Percentiles rank a stretch among this genome's conserved stretches.
Conservation (phyloP, 64 coral and sea anemone species). For the Pocillopora damicornis region DNA sequence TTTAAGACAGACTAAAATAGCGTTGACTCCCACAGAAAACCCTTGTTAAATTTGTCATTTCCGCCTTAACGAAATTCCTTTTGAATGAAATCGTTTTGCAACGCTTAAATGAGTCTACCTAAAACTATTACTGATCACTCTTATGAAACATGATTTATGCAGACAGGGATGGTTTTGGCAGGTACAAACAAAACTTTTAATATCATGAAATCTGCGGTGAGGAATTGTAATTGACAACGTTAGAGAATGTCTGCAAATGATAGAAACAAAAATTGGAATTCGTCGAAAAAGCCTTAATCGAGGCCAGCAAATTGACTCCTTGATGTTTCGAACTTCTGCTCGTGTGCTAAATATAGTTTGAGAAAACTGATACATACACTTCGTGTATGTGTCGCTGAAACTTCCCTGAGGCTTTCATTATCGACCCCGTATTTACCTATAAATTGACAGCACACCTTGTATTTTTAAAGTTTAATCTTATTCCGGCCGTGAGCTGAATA, state of each 20-base stretch:
- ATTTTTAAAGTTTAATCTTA: constrained; percentile 22
- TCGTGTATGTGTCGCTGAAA: not conserved
- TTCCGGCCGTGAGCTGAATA: not conserved
- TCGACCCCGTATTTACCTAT: not conserved
- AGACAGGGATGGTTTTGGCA: not conserved
- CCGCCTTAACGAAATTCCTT: not conserved
- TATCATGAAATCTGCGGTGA: constrained; percentile 4
- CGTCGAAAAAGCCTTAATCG: not conserved
- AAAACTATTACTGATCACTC: not conserved
- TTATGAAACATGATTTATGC: constrained; percentile 2
- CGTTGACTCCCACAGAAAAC: not conserved
- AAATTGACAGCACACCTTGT: not conserved
- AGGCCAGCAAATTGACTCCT: not conserved
- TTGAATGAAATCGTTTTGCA: not conserved
- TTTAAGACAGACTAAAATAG: not conserved
- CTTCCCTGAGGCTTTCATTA: not conserved
- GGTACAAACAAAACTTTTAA: not conserved
- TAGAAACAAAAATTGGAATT: not conserved
- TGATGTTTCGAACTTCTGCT: not conserved
- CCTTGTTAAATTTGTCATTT: not conserved
- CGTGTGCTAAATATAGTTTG: not conserved
- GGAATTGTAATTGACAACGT: not conserved
- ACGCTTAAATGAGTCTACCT: not conserved
- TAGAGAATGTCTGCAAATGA: not conserved
- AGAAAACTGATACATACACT: not conserved